Evolutionary conservation across 64 coral and sea anemone species (phyloP).

Genomic region (Astreopora myriophthalma): DNA sequence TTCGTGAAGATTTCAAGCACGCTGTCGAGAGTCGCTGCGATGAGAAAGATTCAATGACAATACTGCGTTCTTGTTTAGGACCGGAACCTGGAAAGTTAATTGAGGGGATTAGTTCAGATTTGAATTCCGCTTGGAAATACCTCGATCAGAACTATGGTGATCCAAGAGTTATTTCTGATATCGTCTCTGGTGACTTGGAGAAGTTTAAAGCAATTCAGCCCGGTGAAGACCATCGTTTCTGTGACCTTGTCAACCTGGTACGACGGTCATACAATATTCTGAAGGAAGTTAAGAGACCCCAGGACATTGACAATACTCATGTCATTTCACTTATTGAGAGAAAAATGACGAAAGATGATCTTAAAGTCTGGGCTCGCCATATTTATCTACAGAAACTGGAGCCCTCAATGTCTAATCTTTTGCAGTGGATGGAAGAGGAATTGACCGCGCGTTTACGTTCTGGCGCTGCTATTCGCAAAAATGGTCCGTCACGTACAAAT

Average conservation of each 20-base stretch:
- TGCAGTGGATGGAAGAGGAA: constrained; percentile 71
- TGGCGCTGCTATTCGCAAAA: constrained; percentile 66
- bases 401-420: constrained; percentile 21
- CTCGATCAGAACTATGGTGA: constrained; percentile 74
- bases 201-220: constrained; percentile 53
- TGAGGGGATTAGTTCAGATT: constrained; percentile 66
- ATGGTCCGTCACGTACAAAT: background rate
- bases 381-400: constrained; percentile 61
- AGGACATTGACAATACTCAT: constrained; percentile 59
- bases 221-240: constrained; percentile 69
- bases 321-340: constrained; percentile 69
- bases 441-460: constrained; percentile 57
- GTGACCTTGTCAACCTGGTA: constrained; percentile 74
- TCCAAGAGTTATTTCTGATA: constrained; percentile 71
- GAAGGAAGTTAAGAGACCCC: constrained; percentile 62
- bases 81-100: constrained; percentile 56
- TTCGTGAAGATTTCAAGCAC: constrained; percentile 67
- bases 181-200: constrained; percentile 62
- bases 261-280: constrained; percentile 71
- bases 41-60: constrained; percentile 65
- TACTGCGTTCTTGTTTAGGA: constrained; percentile 64
- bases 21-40: constrained; percentile 53
- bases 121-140: constrained; percentile 68
- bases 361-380: constrained; percentile 49
- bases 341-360: constrained; percentile 64